Percentiles rank a stretch among this genome's conserved stretches.
phyloP scores from a whole-genome alignment of 2,797 vertebrate species.

The Petrocephalus schoutedeni region DNA sequence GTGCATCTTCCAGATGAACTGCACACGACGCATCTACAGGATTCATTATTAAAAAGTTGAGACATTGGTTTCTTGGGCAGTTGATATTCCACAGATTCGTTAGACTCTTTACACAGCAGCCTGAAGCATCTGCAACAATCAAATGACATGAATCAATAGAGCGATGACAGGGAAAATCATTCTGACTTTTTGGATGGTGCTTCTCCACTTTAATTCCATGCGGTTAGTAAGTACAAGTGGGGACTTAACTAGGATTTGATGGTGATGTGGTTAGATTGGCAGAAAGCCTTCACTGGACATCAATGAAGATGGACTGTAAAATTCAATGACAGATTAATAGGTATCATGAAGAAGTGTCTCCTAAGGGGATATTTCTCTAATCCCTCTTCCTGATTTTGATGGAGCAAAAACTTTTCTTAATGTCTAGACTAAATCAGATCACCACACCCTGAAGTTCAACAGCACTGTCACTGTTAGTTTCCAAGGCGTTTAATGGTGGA shows the following conservation, averaged over 20 bases:
- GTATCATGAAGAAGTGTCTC: not conserved
- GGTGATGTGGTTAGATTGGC: not conserved
- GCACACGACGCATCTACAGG: not conserved
- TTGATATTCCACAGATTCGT: not conserved
- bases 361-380: not conserved
- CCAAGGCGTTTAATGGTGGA: not conserved
- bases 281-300: not conserved
- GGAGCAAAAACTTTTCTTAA: not conserved
- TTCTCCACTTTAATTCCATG: not conserved
- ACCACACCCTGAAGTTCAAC: not conserved
- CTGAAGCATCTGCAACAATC: not conserved
- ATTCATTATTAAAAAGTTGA: not conserved
- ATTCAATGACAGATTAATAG: conserved; percentile 1
- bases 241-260: not conserved
- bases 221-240: not conserved
- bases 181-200: not conserved
- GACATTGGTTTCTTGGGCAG: not conserved
- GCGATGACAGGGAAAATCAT: not conserved
- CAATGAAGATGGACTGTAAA: not conserved
- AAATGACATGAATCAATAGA: not conserved
- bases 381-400: not conserved
- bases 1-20: not conserved
- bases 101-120: not conserved
- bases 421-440: conserved; percentile 6
- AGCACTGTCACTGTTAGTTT: not conserved